These are phyloP conservation scores for Seriola rivoliana DNA, from an alignment of 2,113 vertebrate species.

Conservation along the genomic window DNA sequence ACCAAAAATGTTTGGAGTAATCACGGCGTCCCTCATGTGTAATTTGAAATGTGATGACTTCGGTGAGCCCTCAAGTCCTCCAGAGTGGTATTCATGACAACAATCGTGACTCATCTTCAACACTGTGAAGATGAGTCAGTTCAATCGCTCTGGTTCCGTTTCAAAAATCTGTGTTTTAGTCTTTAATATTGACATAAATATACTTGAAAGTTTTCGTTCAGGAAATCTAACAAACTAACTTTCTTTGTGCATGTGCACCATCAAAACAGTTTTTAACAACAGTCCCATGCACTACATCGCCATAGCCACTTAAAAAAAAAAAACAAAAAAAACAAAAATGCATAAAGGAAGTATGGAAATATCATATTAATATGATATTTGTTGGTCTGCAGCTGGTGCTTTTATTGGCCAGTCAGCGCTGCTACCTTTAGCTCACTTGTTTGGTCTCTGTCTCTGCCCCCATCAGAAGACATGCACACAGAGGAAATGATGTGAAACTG, in stretches of 20 bases:
- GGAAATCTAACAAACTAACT: too few relatives aligned
- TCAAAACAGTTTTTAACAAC: neutral
- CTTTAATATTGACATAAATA: neutral
- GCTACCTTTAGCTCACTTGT: neutral
- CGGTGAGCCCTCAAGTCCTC: neutral
- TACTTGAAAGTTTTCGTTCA: too few relatives aligned
- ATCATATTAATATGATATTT: neutral
- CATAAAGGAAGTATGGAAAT: neutral
- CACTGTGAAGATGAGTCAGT: neutral
- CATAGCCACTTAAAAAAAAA: neutral
- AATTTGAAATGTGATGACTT: neutral
- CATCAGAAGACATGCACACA: neutral
- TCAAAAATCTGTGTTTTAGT: neutral
- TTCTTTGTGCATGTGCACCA: too few relatives aligned
- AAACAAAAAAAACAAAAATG: neutral
- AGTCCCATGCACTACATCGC: neutral
- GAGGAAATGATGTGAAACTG: neutral
- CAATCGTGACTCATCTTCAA: too few relatives aligned
- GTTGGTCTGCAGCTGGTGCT: neutral
- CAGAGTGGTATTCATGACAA: neutral
- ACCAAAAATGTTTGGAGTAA: constrained; percentile 1
- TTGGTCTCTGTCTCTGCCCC: neutral
- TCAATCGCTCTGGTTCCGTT: neutral
- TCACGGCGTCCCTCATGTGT: neutral
- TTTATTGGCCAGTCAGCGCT: constrained; percentile 10